Percentiles rank a stretch among this genome's conserved stretches.
Conservation (phyloP, 2,113 vertebrate genomes). For the Galeopterus variegatus region DNA sequence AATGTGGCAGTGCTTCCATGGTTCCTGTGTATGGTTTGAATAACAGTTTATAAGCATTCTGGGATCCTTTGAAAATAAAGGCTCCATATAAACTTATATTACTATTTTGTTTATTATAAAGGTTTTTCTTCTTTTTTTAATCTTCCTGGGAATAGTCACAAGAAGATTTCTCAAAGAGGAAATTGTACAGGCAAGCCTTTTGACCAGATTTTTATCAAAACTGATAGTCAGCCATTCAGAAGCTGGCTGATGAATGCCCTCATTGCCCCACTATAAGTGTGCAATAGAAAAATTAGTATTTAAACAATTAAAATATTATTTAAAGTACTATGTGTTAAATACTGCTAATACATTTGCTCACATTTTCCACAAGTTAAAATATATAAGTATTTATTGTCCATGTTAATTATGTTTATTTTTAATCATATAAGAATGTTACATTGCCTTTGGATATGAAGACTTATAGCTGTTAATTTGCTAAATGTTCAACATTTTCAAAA, state of each 20-base stretch:
- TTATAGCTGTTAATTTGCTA: constrained; percentile 81
- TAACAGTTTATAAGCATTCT: constrained; percentile 75
- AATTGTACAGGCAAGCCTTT: neutral
- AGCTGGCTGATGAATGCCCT: neutral
- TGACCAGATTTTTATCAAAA: constrained; percentile 63
- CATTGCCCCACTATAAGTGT: neutral
- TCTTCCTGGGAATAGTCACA: constrained; percentile 52
- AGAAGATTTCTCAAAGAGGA: constrained; percentile 59
- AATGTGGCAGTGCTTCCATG: neutral
- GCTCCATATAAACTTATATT: constrained; percentile 70
- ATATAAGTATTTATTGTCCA: constrained; percentile 60
- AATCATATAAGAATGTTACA: constrained; percentile 76
- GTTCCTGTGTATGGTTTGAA: constrained; percentile 66
- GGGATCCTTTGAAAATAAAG: constrained; percentile 75
- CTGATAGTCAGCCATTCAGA: constrained; percentile 19
- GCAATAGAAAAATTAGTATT: neutral
- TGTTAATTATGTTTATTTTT: constrained; percentile 82
- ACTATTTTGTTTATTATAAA: constrained; percentile 74
- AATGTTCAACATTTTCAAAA: constrained; percentile 83
- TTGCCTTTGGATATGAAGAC: constrained; percentile 84
- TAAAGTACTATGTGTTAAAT: constrained; percentile 50
- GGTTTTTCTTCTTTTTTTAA: neutral
- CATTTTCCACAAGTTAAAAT: constrained; percentile 60
- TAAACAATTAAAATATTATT: constrained; percentile 55
- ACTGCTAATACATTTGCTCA: constrained; percentile 81